phyloP scores from a whole-genome alignment of 2,797 vertebrate genomes.

The Falco columbarius region DNA sequence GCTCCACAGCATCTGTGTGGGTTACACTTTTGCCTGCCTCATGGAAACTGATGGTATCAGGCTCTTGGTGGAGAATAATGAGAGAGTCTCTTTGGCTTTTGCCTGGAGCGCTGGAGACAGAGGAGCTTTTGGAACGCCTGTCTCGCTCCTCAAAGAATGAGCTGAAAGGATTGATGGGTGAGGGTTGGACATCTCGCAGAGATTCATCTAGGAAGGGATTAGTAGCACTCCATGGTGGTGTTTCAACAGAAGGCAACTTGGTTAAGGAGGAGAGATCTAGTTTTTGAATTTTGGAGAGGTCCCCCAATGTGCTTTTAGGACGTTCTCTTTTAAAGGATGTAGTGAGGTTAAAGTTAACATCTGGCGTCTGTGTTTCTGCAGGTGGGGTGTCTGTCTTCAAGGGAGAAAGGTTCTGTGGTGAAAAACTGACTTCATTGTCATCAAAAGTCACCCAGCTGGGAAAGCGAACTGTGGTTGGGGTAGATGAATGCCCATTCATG shows the following conservation, averaged over 20 bases:
- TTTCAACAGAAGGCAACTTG: constrained; percentile 73
- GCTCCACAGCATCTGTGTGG: constrained; percentile 79
- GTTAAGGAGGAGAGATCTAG: constrained; percentile 77
- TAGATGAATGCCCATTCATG: constrained; percentile 76
- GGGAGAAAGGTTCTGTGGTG: constrained; percentile 64
- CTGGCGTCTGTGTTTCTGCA: constrained; percentile 62
- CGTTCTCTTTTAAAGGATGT: constrained; percentile 81
- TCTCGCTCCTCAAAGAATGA: constrained; percentile 84
- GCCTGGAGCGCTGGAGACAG: constrained; percentile 57
- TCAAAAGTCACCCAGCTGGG: constrained; percentile 92
- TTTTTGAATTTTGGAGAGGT: constrained; percentile 80
- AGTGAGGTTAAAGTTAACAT: constrained; percentile 73
- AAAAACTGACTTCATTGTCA: constrained; percentile 78
- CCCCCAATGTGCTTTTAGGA: constrained; percentile 80
- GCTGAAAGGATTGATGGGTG: constrained; percentile 89
- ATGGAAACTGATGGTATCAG: constrained; percentile 74
- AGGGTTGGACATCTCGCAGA: constrained; percentile 84
- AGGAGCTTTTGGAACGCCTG: constrained; percentile 74
- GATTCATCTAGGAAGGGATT: constrained; percentile 88
- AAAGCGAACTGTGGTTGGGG: constrained; percentile 77
- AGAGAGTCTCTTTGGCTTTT: constrained; percentile 82
- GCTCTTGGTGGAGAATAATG: constrained; percentile 75
- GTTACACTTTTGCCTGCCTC: constrained; percentile 65
- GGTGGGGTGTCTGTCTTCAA: constrained; percentile 62
- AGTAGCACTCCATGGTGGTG: constrained; percentile 82